Conservation (phyloP, 2,113 vertebrate genomes). For the Tetraodon nigroviridis region DNA sequence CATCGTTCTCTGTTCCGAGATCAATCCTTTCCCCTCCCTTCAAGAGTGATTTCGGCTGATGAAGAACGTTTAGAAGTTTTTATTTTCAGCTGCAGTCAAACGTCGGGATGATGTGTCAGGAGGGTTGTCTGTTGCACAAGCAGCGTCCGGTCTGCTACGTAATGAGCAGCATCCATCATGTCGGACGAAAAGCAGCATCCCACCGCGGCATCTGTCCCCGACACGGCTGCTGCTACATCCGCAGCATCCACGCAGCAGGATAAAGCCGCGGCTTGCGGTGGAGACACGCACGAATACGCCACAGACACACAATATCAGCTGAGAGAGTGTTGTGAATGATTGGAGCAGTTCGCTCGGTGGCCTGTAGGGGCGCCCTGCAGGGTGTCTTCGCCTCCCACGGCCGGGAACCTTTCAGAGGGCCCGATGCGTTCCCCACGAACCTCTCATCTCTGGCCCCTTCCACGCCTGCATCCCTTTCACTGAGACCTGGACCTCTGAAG, state of each 20-base stretch:
- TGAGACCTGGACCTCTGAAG: background rate
- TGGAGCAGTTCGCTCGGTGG: slow-evolving; percentile 28
- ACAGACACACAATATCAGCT: no score
- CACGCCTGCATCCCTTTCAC: background rate
- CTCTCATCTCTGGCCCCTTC: slow-evolving; percentile 3
- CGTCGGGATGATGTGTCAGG: background rate
- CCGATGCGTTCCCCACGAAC: slow-evolving; percentile 19
- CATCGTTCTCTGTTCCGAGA: background rate
- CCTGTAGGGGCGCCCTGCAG: slow-evolving; percentile 48
- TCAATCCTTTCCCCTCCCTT: background rate
- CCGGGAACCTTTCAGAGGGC: slow-evolving; percentile 12
- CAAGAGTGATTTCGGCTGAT: background rate
- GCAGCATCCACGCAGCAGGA: slow-evolving; percentile 49
- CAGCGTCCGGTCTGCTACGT: slow-evolving; percentile 54
- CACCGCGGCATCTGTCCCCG: slow-evolving; percentile 22
- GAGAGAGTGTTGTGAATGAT: slow-evolving; percentile 1
- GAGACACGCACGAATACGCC: no score
- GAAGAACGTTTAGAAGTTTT: slow-evolving; percentile 15
- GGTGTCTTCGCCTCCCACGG: slow-evolving; percentile 45
- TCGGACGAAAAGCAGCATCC: slow-evolving; percentile 57
- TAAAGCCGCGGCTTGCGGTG: background rate
- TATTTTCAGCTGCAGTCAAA: background rate
- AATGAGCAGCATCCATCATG: slow-evolving; percentile 59
- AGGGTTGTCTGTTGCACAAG: background rate
- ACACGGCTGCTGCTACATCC: slow-evolving; percentile 36